Conservation (phyloP, 1,140 invertebrate genomes). For the Calephelis virginiensis region DNA sequence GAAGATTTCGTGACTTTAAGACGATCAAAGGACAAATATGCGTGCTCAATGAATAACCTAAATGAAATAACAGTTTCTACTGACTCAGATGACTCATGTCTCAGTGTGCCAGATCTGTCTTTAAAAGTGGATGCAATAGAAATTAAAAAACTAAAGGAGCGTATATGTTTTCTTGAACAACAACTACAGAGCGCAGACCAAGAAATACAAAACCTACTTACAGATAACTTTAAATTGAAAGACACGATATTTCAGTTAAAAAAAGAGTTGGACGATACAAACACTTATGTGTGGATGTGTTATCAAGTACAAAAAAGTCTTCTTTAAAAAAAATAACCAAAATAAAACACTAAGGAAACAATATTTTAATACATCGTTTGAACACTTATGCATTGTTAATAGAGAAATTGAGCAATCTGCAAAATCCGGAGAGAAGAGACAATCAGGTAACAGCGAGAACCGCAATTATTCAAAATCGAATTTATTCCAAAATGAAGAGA, state of each 20-base stretch:
- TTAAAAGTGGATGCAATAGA: not conserved
- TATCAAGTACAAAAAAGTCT: not conserved
- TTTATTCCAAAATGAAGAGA: too few relatives aligned
- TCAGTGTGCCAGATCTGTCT: not conserved
- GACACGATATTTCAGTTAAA: not conserved
- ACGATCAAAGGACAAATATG: not conserved
- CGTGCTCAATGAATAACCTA: conserved; percentile 2
- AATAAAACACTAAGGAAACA: not conserved
- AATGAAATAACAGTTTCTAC: not conserved
- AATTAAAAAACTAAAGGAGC: not conserved
- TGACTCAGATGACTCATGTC: not conserved
- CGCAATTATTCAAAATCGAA: too few relatives aligned
- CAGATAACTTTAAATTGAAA: not conserved
- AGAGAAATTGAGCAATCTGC: not conserved
- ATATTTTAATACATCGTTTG: not conserved
- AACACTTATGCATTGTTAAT: not conserved
- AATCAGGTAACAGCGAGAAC: too few relatives aligned
- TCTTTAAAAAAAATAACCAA: not conserved
- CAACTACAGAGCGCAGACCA: not conserved
- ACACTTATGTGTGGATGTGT: not conserved
- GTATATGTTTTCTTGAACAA: not conserved
- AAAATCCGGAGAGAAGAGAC: too few relatives aligned
- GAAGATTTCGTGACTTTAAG: not conserved
- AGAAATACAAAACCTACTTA: not conserved
- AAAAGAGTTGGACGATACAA: not conserved